Percentiles rank a stretch among this genome's conserved stretches.
phyloP scores from a whole-genome alignment of 2,888 invertebrate species.

The Phaedon cochleariae region DNA sequence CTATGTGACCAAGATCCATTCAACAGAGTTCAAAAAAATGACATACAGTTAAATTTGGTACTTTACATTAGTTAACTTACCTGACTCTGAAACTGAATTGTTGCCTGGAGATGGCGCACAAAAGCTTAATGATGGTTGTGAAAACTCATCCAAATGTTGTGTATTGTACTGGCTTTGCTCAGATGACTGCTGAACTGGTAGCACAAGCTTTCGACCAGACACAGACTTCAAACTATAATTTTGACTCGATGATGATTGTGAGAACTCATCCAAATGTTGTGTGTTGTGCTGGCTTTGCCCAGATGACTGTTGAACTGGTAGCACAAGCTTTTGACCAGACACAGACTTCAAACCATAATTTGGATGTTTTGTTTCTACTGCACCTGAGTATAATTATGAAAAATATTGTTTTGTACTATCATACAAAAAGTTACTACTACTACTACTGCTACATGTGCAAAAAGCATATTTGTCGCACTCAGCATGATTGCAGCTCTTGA shows the following conservation, averaged over 20 bases:
- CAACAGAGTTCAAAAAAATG: not conserved
- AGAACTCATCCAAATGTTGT: not conserved
- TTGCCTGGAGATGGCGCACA: not conserved
- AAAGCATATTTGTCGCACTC: slow-evolving; percentile 6
- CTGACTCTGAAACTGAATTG: slow-evolving; percentile 4
- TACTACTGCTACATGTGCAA: no score
- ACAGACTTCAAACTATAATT: no score
- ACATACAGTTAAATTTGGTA: not conserved
- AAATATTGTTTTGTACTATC: not conserved
- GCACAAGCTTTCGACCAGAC: slow-evolving; percentile 6
- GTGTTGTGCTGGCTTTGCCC: slow-evolving; percentile 2
- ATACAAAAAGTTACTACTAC: no score
- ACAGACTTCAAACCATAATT: slow-evolving; percentile 3
- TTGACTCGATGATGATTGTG: not conserved
- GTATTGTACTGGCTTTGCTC: slow-evolving; percentile 3
- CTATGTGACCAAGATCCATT: not conserved
- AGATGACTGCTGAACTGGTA: slow-evolving; percentile 9
- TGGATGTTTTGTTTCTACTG: not conserved
- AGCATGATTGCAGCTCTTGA: slow-evolving; percentile 7
- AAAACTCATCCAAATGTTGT: not conserved
- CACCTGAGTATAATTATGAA: slow-evolving; percentile 1
- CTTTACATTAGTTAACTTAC: not conserved
- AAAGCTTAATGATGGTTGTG: slow-evolving; percentile 4
- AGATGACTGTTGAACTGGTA: slow-evolving; percentile 1
- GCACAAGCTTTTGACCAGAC: slow-evolving; percentile 3